Evolutionary conservation across 2,888 invertebrate species (phyloP).

Genomic region (Steinernema carpocapsae): DNA sequence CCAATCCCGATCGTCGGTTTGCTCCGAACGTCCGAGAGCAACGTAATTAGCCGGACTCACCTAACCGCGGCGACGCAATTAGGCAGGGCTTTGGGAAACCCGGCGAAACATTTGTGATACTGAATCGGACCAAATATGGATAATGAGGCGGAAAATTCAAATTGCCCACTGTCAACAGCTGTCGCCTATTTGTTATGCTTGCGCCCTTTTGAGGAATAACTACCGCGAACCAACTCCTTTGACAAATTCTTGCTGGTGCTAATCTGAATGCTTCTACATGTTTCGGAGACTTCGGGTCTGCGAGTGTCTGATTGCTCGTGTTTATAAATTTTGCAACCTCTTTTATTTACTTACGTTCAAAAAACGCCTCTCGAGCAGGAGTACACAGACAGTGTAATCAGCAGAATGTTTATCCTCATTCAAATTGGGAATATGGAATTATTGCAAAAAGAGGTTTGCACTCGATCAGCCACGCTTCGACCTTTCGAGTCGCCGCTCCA

Average conservation of each 20-base stretch:
- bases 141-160: slow-evolving; percentile 34
- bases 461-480: not conserved
- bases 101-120: slow-evolving; percentile 24
- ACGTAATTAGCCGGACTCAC: not conserved
- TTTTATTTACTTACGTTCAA: too few species aligned
- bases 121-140: slow-evolving; percentile 28
- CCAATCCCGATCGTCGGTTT: not conserved
- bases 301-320: too few species aligned
- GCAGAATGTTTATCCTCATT: too few species aligned
- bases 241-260: not conserved
- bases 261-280: not conserved
- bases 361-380: too few species aligned
- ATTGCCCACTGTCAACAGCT: slow-evolving; percentile 35
- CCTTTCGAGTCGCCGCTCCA: not conserved
- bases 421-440: too few species aligned
- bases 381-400: too few species aligned
- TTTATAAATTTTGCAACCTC: too few species aligned
- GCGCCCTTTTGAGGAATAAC: slow-evolving; percentile 2
- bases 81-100: not conserved
- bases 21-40: not conserved
- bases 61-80: not conserved
- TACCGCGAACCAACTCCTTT: slow-evolving; percentile 9
- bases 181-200: slow-evolving; percentile 33
- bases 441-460: too few species aligned
- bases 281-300: too few species aligned